These are phyloP conservation scores for Deroplatys truncata DNA, from an alignment of 2,888 invertebrate genomes.

Conservation along the genomic window DNA sequence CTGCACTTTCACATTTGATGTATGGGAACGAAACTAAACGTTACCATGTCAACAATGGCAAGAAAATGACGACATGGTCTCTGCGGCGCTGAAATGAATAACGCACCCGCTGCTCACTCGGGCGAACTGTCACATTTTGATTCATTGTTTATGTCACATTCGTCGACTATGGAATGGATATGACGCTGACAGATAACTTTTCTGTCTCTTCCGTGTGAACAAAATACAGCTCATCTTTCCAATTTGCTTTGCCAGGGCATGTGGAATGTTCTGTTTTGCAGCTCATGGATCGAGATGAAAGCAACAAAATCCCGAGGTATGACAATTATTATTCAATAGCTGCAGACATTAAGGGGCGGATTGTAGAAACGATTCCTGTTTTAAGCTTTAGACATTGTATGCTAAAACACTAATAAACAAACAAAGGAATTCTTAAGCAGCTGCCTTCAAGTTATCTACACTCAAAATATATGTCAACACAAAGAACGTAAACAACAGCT, in stretches of 20 bases:
- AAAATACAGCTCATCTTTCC: neutral
- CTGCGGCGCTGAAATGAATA: neutral
- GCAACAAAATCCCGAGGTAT: neutral
- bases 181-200: neutral
- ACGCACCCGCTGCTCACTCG: neutral
- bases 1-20: neutral
- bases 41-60: neutral
- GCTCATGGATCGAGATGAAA: neutral
- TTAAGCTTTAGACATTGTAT: no score
- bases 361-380: no score
- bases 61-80: neutral
- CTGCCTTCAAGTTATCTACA: no score
- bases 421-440: no score
- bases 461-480: no score
- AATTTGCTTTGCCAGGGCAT: neutral
- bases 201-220: neutral
- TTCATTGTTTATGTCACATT: neutral
- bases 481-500: no score
- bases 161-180: neutral
- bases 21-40: neutral
- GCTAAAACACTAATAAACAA: no score
- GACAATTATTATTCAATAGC: no score
- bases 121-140: neutral
- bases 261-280: neutral
- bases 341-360: no score